A percentile compares a stretch with the other conserved stretches of the same genome.
These are phyloP conservation scores for Ciconia boyciana DNA, from an alignment of 2,113 vertebrate genomes.

Conservation along the genomic window DNA sequence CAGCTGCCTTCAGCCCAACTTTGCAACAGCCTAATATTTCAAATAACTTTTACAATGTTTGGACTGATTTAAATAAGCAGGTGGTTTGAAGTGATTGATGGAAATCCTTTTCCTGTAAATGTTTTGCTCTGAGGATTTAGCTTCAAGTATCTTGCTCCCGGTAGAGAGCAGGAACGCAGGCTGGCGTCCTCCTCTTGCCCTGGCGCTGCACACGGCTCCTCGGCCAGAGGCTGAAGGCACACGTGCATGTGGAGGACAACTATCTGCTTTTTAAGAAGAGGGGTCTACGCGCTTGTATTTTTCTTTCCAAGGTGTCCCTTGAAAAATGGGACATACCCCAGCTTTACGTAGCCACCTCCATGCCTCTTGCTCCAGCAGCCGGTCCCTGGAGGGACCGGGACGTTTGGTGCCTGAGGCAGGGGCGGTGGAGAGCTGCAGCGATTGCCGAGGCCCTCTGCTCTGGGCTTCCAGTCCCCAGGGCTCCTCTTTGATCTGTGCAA, in stretches of 20 bases:
- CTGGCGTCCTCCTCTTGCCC: neutral
- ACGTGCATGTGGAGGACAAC: rapidly evolving
- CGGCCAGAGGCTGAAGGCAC: neutral
- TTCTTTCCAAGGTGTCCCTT: neutral
- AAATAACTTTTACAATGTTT: neutral
- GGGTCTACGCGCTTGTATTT: neutral
- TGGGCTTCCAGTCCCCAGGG: neutral
- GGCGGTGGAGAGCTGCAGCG: rapidly evolving
- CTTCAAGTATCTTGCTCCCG: neutral
- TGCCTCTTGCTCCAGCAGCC: neutral
- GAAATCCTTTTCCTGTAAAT: neutral
- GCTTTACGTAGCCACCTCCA: rapidly evolving
- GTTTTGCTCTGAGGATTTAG: neutral
- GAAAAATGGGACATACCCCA: rapidly evolving
- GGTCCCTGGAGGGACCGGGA: neutral
- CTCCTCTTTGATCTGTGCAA: neutral
- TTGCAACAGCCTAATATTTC: neutral
- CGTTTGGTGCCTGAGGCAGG: neutral
- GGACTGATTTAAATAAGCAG: neutral
- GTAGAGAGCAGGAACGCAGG: neutral
- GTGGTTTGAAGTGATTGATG: neutral
- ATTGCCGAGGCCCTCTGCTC: neutral
- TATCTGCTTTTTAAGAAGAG: neutral
- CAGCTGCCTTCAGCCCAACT: neutral
- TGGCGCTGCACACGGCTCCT: neutral